These are phyloP conservation scores for Cricetomys ansorgei DNA, from an alignment of 2,113 vertebrate genomes.

Conservation along the genomic window DNA sequence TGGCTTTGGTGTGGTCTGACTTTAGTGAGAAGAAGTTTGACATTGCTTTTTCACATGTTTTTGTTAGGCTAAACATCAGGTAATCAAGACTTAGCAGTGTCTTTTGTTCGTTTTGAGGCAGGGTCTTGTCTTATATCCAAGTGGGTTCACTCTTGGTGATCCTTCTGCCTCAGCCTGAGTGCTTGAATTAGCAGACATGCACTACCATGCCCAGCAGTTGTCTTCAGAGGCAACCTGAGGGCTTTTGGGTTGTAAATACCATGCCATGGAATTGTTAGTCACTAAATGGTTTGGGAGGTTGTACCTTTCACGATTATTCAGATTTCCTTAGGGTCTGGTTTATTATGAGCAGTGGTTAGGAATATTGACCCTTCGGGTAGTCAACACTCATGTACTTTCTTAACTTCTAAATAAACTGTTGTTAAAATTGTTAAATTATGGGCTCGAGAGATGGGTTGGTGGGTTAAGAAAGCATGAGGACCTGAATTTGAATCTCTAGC, in stretches of 20 bases:
- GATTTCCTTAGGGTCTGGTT: neutral
- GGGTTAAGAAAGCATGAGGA: neutral
- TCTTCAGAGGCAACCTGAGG: neutral
- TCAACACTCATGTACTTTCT: neutral
- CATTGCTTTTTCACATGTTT: neutral
- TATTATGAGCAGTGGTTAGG: neutral
- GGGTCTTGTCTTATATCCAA: neutral
- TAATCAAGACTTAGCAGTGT: neutral
- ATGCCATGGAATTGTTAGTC: neutral
- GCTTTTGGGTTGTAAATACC: neutral
- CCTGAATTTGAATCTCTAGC: neutral
- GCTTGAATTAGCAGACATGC: neutral
- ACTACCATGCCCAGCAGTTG: neutral
- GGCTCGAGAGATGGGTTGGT: neutral
- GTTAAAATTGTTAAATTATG: slow-evolving; percentile 31
- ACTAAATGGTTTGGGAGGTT: neutral
- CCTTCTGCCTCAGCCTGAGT: neutral
- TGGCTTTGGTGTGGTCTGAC: neutral
- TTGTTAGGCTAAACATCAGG: neutral
- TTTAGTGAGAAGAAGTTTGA: neutral
- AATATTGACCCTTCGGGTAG: neutral
- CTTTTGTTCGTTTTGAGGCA: neutral
- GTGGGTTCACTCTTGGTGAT: neutral
- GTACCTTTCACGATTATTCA: neutral
- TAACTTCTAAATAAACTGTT: slow-evolving; percentile 31